These are phyloP conservation scores for Norana najaformis DNA, from an alignment of 2,888 invertebrate genomes.

Conservation along the genomic window DNA sequence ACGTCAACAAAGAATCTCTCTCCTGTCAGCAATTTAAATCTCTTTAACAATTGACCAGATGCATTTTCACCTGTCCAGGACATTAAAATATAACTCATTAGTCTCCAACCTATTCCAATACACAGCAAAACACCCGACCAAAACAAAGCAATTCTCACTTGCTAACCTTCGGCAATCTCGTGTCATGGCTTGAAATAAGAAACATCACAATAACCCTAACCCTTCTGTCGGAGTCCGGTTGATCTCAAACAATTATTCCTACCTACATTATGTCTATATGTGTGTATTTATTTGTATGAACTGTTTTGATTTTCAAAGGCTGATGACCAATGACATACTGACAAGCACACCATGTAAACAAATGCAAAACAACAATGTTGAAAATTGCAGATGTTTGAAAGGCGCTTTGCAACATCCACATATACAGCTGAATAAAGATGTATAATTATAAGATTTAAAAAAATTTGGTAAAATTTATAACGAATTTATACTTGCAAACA, in stretches of 20 bases:
- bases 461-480: slow-evolving; percentile 6
- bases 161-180: neutral
- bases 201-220: neutral
- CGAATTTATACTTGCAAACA: neutral
- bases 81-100: neutral
- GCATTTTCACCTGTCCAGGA: neutral
- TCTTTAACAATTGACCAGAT: neutral
- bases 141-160: neutral
- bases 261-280: neutral
- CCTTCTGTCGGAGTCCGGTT: neutral
- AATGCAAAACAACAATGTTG: neutral
- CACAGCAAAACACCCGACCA: neutral
- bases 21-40: neutral
- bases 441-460: neutral
- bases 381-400: neutral
- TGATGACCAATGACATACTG: neutral
- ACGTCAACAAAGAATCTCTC: neutral
- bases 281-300: neutral
- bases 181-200: neutral
- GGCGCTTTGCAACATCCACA: neutral
- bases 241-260: neutral
- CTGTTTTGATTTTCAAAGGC: neutral
- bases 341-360: neutral
- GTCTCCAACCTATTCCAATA: neutral
- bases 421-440: neutral